Percentiles rank a stretch among this genome's conserved stretches.
Evolutionary conservation across 2,888 invertebrate genomes (phyloP).

Genomic region (Drosophila paramelanica): DNA sequence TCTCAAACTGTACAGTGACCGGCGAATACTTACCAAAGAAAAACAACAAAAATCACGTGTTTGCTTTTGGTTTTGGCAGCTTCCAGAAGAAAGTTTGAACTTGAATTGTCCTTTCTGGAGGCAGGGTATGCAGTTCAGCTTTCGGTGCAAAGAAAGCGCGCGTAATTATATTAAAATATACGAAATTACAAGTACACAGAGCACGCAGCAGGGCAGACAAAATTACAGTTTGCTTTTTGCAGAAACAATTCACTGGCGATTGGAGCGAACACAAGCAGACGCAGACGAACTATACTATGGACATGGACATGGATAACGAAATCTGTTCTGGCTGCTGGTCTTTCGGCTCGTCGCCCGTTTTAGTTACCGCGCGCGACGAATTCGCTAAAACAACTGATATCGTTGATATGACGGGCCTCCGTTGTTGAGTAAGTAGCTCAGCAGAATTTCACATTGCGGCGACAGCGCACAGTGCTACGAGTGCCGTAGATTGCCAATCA

Average conservation of each 20-base stretch:
- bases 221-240: constrained; percentile 61
- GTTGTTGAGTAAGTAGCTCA: constrained; percentile 67
- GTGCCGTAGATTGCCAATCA: background rate
- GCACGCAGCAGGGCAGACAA: constrained; percentile 32
- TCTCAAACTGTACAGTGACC: constrained; percentile 45
- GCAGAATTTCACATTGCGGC: constrained; percentile 59
- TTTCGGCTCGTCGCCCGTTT: constrained; percentile 31
- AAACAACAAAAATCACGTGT: constrained; percentile 34
- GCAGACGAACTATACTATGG: constrained; percentile 27
- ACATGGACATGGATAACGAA: constrained; percentile 49
- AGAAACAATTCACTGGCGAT: constrained; percentile 33
- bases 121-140: constrained; percentile 19
- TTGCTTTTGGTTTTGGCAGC: constrained; percentile 44
- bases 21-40: constrained; percentile 58
- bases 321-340: constrained; percentile 33
- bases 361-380: constrained; percentile 75
- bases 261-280: constrained; percentile 29
- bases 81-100: constrained; percentile 60
- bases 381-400: constrained; percentile 81
- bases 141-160: constrained; percentile 54
- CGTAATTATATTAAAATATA: constrained; percentile 65
- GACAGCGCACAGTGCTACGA: constrained; percentile 51
- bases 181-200: constrained; percentile 14
- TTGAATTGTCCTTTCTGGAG: constrained; percentile 66
- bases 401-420: constrained; percentile 78